Evolutionary conservation across 2,797 vertebrate genomes (phyloP).

Genomic region (Amblyraja radiata): DNA sequence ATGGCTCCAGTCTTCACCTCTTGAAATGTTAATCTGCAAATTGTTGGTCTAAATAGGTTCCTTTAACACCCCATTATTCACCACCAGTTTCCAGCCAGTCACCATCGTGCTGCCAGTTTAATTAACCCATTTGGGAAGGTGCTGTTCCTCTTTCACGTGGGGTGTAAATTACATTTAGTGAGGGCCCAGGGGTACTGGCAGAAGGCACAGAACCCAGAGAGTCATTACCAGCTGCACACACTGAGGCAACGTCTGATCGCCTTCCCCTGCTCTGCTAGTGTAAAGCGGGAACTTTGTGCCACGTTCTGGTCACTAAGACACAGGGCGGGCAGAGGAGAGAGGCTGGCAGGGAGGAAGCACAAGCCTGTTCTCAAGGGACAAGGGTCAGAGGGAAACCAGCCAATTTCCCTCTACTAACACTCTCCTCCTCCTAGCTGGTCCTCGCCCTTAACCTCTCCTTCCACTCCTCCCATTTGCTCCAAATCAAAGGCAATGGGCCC

Average conservation of each 20-base stretch:
- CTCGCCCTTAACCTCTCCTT: too few species aligned
- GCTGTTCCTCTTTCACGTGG: background rate
- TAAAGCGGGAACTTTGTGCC: background rate
- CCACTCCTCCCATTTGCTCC: too few species aligned
- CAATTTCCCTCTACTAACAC: too few species aligned
- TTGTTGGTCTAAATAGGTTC: conserved; percentile 27
- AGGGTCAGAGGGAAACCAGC: too few species aligned
- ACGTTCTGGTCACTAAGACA: background rate
- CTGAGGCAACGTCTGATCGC: background rate
- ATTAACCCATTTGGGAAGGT: conserved; percentile 20
- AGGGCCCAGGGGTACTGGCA: background rate
- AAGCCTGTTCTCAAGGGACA: too few species aligned
- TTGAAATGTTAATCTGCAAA: conserved; percentile 29
- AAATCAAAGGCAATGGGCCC: too few species aligned
- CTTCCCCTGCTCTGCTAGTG: background rate
- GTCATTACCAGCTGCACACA: background rate
- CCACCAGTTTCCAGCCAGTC: conserved; percentile 10
- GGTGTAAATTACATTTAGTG: background rate
- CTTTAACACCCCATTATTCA: conserved; percentile 33
- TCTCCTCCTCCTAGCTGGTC: too few species aligned
- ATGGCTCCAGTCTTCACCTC: conserved; percentile 29
- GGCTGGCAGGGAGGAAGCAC: background rate
- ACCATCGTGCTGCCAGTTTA: background rate
- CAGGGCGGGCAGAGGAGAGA: background rate
- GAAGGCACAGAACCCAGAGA: background rate